Percentiles rank a stretch among this genome's conserved stretches.
Conservation (phyloP, 2,888 invertebrate genomes). For the Nymphalis c-album region DNA sequence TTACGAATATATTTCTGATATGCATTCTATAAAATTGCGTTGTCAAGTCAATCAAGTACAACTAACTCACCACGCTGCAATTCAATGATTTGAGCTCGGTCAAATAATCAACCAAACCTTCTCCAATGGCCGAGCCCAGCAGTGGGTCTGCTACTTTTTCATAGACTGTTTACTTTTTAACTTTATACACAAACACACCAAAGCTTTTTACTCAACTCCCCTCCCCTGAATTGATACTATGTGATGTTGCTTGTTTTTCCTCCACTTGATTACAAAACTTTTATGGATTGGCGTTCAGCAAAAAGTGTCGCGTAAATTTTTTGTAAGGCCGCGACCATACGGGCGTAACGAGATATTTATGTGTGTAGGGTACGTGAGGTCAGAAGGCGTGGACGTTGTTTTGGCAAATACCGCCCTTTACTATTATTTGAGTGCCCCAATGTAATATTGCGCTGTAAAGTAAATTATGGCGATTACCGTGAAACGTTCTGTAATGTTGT, state of each 20-base stretch:
- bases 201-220: constrained; percentile 17
- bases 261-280: constrained; percentile 69
- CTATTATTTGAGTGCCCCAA: constrained; percentile 50
- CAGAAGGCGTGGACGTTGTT: constrained; percentile 51
- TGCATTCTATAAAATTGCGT: too few species aligned
- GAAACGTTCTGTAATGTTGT: constrained; percentile 23
- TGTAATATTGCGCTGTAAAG: constrained; percentile 37
- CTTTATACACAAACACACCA: not conserved
- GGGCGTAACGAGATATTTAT: constrained; percentile 71
- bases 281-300: constrained; percentile 52
- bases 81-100: too few species aligned
- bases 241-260: constrained; percentile 55
- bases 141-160: too few species aligned
- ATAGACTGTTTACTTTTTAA: not conserved
- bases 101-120: too few species aligned
- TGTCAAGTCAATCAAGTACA: too few species aligned
- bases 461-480: constrained; percentile 32
- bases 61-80: too few species aligned
- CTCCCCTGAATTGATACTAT: constrained; percentile 41
- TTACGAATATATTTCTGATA: too few species aligned
- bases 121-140: too few species aligned
- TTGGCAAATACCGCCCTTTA: constrained; percentile 48
- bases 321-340: constrained; percentile 52
- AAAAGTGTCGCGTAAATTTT: constrained; percentile 62
- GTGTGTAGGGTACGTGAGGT: constrained; percentile 60